Base-by-base conservation (phyloP, 2,113 vertebrate genomes). In the Heterotilapia buettikoferi region DNA sequence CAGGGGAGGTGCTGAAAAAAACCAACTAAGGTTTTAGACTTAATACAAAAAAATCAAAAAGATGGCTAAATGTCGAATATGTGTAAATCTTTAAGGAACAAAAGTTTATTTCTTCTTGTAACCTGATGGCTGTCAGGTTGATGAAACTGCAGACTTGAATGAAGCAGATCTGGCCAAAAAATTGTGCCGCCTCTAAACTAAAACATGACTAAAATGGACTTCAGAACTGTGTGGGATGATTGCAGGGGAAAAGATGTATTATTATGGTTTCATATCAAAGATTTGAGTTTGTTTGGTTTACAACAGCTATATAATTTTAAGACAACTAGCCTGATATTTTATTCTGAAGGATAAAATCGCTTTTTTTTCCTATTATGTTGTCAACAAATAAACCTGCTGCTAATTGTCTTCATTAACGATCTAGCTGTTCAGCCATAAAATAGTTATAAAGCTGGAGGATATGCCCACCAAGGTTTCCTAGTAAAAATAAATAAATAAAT, bases 91-190 rank as follows among this genome's bases (percentile, higher is more conserved):
- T 7, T 66, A 38, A n/a, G 4, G 18, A 66, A 36, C 18, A 66
- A 11, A 66, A n/a, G 5, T 63, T 10, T 7, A 33, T 63, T n/a
- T 66, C 61, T 66, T 38, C 33, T 38, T 38, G 61, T 33, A n/a
- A n/a, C 31, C 61, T 36, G 18, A 66, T 61, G 57, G 31, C 61
- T 0, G 31, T 36, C 33, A 36, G 18, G 18, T n/a, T 66, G 31
- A 66, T 12, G 19, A 68, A 68, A 0, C 63, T 21, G 36, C 36
- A 71, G 33, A 68, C 33, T 68, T 21, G 33, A 68, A n/a, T n/a
- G 33, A 10, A 40, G 36, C 33, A 0, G n/a, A 43, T 14, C 66
- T 71, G 0, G 11, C 18, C 33, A 68, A 68, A 24, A 71, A 16
- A 2, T 2, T 43, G n/a, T 43, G 66, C 12, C 1, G 4, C 40